Evolutionary conservation across 1,140 invertebrate genomes (phyloP), one percentile per base, ranked within the genome.

Genomic region (Geopemphigus sp.): DNA sequence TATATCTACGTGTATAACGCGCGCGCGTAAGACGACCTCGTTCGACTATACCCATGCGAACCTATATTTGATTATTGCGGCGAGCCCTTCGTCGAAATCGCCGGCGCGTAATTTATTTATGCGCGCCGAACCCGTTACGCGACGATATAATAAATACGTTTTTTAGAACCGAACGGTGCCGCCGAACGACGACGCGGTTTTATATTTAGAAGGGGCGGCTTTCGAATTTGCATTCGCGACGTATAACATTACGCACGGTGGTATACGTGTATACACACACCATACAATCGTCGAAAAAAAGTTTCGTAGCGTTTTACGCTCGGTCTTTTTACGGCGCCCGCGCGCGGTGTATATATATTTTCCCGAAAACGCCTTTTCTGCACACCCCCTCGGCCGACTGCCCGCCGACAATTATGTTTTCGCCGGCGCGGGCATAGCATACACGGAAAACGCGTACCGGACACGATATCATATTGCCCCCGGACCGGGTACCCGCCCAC

Each of bases 381-480:
- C 45, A 22, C 66, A 50, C 39, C 39, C 66, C 6, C 66, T 50
- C 22, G 32, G 0, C 39, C 17, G n/a, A n/a, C n/a, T n/a, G n/a
- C 19, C 1, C 29, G 15, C 19, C 19, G 64, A 68, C 66, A 68
- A 68, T 68, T 68, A 68, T 50, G 47, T 68, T 68, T 68, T 74
- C n/a, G 72, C 59, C 54, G 53, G 26, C 10, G 15, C 50, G 17
- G 12, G 12, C 29, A n/a, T n/a, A 45, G 39, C 11, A 45, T 45
- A 59, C 50, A 57, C 72, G 29, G n/a, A 73, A 73, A 54, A 73
- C 50, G 50, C 53, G 29, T 57, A 73, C 56, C 24, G 26, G 70
- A 73, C 70, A 73, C 70, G 70, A 73, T 73, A 56, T 56, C 70
- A 14, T 50, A 50, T 68, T 50, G 45, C 66, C 47, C 2, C 15